Evolutionary conservation across 2,113 vertebrate genomes (phyloP).

Genomic region (Actinemys pallida): DNA sequence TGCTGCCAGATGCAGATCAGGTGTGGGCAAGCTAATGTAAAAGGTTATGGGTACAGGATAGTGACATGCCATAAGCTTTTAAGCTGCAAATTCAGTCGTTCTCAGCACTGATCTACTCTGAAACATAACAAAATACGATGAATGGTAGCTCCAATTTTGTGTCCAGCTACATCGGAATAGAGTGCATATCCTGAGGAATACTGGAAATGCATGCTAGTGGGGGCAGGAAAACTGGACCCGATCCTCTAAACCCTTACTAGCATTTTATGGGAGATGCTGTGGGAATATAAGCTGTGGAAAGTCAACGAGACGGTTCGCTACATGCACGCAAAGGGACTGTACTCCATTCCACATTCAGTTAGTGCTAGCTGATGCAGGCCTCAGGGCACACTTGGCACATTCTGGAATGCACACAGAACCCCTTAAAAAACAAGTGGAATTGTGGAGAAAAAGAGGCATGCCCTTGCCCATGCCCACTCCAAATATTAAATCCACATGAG

Average conservation of each 20-base stretch:
- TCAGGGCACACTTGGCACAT: not conserved
- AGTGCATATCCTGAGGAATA: not conserved
- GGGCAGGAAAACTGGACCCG: not conserved
- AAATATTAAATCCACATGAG: rapidly evolving
- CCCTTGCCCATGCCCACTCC: not conserved
- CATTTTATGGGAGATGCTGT: rapidly evolving
- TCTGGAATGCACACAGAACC: no score
- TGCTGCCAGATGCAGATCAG: not conserved
- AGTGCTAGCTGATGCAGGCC: not conserved
- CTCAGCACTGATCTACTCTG: not conserved
- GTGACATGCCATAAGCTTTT: not conserved
- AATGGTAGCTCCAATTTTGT: not conserved
- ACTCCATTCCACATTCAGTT: not conserved
- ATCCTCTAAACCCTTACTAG: not conserved
- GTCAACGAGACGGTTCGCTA: not conserved
- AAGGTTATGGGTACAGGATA: not conserved
- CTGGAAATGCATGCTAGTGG: not conserved
- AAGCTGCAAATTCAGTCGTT: not conserved
- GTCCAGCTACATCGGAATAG: rapidly evolving
- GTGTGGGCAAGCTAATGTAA: not conserved
- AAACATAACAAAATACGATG: not conserved
- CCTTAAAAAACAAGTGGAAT: rapidly evolving
- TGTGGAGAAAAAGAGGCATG: not conserved
- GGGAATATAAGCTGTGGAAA: not conserved
- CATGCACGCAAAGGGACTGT: not conserved